These are phyloP conservation scores for Subacronicta megacephala DNA, from an alignment of 2,888 invertebrate genomes.

Conservation along the genomic window DNA sequence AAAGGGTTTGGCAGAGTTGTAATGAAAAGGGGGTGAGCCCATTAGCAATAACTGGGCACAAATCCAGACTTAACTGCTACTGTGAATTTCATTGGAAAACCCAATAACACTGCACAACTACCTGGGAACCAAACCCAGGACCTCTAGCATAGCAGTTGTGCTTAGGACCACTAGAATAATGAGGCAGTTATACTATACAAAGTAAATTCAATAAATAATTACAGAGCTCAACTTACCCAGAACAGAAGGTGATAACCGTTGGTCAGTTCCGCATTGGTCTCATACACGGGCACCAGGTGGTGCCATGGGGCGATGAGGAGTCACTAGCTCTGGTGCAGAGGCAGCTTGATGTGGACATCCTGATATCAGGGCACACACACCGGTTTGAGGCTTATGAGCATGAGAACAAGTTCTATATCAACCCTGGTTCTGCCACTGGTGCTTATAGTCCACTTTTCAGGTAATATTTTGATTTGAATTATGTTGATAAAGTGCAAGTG, in stretches of 20 bases:
- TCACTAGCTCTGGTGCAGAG: slow-evolving; percentile 97
- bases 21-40: too few species aligned
- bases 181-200: too few species aligned
- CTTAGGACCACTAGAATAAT: too few species aligned
- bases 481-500: not conserved
- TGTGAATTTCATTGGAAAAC: too few species aligned
- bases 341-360: slow-evolving; percentile 99
- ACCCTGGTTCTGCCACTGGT: slow-evolving; percentile 99
- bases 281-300: slow-evolving; percentile 99
- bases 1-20: too few species aligned
- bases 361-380: slow-evolving; percentile 99
- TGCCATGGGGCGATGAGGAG: slow-evolving; percentile 99
- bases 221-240: slow-evolving; percentile 97
- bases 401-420: slow-evolving; percentile 99
- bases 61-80: too few species aligned
- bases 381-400: slow-evolving; percentile 99
- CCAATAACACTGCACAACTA: too few species aligned
- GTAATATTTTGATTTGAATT: slow-evolving; percentile 81
- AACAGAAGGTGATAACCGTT: slow-evolving; percentile 99
- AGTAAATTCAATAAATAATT: not conserved
- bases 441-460: slow-evolving; percentile 98
- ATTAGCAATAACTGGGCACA: too few species aligned
- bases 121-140: too few species aligned
- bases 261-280: slow-evolving; percentile 99
- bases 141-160: too few species aligned